These are phyloP conservation scores for Sander vitreus DNA, from an alignment of 2,113 vertebrate species.

Conservation along the genomic window DNA sequence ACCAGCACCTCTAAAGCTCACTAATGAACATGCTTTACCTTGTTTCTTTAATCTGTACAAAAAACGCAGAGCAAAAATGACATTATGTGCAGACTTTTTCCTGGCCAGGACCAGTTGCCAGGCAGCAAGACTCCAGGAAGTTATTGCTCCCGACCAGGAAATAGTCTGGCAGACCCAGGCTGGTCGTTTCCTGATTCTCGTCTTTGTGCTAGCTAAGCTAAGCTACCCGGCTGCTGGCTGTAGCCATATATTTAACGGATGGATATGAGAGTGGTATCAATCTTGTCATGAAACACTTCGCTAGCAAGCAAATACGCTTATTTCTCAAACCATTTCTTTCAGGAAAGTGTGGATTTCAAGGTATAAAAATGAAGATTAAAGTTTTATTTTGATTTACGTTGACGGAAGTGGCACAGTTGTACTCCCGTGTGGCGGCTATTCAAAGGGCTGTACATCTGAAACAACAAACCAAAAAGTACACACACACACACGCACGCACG, in stretches of 20 bases:
- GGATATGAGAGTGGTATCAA: neutral
- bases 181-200: neutral
- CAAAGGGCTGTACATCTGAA: slow-evolving; percentile 58
- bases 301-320: neutral
- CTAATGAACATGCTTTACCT: too few relatives aligned
- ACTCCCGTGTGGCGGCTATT: slow-evolving; percentile 60
- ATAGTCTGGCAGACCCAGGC: neutral
- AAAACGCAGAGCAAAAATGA: too few relatives aligned
- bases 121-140: neutral
- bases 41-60: too few relatives aligned
- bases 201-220: neutral
- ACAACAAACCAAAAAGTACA: slow-evolving; percentile 47
- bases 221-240: neutral
- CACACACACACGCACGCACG: slow-evolving; percentile 54
- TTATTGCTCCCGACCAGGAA: neutral
- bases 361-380: slow-evolving; percentile 9
- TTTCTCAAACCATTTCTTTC: slow-evolving; percentile 28
- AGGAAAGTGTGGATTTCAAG: slow-evolving; percentile 11
- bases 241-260: neutral
- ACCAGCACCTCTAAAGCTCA: too few relatives aligned
- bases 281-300: neutral
- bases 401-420: slow-evolving; percentile 56
- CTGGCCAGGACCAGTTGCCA: neutral
- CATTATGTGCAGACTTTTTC: neutral
- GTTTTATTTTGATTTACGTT: slow-evolving; percentile 55